A percentile compares a stretch with the other conserved stretches of the same genome.
phyloP scores from a whole-genome alignment of 2,888 invertebrate genomes.

The Polylopha cassiicola region DNA sequence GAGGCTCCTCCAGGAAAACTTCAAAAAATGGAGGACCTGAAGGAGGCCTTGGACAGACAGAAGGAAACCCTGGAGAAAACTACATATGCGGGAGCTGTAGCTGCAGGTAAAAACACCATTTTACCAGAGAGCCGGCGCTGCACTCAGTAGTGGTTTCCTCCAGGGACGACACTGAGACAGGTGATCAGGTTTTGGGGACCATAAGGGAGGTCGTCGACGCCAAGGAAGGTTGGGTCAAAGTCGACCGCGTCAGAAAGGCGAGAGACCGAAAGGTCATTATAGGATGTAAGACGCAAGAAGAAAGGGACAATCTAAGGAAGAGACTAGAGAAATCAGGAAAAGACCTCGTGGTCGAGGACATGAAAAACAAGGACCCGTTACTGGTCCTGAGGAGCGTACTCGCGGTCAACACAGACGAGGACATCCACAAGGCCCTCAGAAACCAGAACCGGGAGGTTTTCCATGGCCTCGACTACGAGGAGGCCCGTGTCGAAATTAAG shows the following conservation, averaged over 20 bases:
- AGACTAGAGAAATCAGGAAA: neutral
- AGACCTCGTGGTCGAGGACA: neutral
- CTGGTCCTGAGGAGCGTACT: neutral
- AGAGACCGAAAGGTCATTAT: constrained; percentile 18
- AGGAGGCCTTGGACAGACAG: neutral
- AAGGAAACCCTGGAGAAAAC: neutral
- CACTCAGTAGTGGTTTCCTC: constrained; percentile 11
- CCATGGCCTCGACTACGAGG: neutral
- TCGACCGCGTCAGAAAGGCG: constrained; percentile 18
- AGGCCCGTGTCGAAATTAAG: neutral
- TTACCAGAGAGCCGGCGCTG: neutral
- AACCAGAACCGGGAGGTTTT: neutral
- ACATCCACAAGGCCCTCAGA: too few species aligned
- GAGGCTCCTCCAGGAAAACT: neutral
- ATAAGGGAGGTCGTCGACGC: constrained; percentile 12
- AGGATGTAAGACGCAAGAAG: constrained; percentile 4
- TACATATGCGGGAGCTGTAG: neutral
- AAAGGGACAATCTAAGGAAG: neutral
- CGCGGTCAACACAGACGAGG: constrained; percentile 3
- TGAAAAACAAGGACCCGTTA: constrained; percentile 1
- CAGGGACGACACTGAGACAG: constrained; percentile 4
- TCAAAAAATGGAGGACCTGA: constrained; percentile 1
- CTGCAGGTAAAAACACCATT: too few species aligned
- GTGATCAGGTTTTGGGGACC: constrained; percentile 10
- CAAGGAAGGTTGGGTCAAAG: constrained; percentile 8